Conservation (phyloP, 1,140 invertebrate species). For the Magallana ariakensis region DNA sequence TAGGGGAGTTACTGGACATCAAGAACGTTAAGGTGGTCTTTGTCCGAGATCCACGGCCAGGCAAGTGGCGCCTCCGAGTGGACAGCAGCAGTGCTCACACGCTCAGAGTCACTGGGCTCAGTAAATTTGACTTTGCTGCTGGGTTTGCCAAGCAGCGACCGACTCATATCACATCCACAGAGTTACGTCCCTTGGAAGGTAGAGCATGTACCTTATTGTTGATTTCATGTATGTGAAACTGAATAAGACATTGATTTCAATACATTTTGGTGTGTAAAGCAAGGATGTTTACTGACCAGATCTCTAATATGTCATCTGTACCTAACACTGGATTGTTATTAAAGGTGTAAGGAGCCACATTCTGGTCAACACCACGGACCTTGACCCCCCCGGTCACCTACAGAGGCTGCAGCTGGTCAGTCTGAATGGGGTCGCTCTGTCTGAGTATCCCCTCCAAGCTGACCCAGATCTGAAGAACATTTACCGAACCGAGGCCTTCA, state of each 20-base stretch:
- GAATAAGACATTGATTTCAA: background rate
- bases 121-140: constrained; percentile 84
- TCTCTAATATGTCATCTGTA: background rate
- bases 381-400: constrained; percentile 76
- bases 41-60: constrained; percentile 84
- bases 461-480: constrained; percentile 75
- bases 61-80: constrained; percentile 84
- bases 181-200: constrained; percentile 84
- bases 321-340: background rate
- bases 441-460: constrained; percentile 76
- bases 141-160: constrained; percentile 83
- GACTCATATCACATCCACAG: constrained; percentile 81
- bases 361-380: constrained; percentile 80
- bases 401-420: constrained; percentile 81
- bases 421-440: constrained; percentile 79
- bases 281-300: background rate
- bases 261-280: background rate
- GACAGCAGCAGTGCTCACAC: constrained; percentile 84
- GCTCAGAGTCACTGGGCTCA: constrained; percentile 85
- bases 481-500: constrained; percentile 76
- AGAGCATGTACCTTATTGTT: constrained; percentile 35
- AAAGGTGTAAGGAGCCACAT: constrained; percentile 81
- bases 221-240: background rate
- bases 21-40: constrained; percentile 84
- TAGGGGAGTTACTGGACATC: constrained; percentile 83